These are phyloP conservation scores for Thaleichthys pacificus DNA, from an alignment of 2,797 vertebrate species.

Conservation along the genomic window DNA sequence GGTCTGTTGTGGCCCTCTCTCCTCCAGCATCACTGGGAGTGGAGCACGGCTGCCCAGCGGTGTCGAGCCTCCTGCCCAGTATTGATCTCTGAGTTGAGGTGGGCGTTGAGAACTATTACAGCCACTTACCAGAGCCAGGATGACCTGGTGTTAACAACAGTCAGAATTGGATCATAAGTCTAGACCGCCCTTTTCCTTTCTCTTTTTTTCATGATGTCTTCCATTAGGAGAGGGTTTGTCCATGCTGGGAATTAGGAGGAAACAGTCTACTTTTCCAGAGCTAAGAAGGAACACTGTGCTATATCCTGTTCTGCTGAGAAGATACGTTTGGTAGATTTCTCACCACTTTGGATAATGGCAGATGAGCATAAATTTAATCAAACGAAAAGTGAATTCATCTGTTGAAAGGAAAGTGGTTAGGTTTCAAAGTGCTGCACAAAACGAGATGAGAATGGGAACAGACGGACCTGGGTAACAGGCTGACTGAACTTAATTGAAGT, in stretches of 20 bases:
- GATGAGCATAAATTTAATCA: neutral
- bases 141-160: slow-evolving; percentile 23
- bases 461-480: neutral
- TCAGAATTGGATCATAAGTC: slow-evolving; percentile 44
- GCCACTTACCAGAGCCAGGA: neutral
- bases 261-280: neutral
- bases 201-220: slow-evolving; percentile 20
- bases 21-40: slow-evolving; percentile 7
- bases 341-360: neutral
- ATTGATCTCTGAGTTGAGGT: slow-evolving; percentile 30
- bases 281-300: neutral
- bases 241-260: neutral
- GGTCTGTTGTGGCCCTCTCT: neutral
- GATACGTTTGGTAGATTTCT: neutral
- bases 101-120: slow-evolving; percentile 33
- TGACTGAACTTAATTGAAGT: neutral
- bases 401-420: neutral
- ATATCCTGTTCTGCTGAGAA: neutral
- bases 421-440: neutral
- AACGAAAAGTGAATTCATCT: slow-evolving; percentile 2
- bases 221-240: slow-evolving; percentile 9
- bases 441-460: neutral
- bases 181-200: neutral
- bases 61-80: slow-evolving; percentile 2
- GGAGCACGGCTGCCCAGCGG: neutral